Percentiles rank a stretch among this genome's conserved stretches.
Conservation (phyloP, 1,140 invertebrate genomes). For the Drosophila quadrilineata region DNA sequence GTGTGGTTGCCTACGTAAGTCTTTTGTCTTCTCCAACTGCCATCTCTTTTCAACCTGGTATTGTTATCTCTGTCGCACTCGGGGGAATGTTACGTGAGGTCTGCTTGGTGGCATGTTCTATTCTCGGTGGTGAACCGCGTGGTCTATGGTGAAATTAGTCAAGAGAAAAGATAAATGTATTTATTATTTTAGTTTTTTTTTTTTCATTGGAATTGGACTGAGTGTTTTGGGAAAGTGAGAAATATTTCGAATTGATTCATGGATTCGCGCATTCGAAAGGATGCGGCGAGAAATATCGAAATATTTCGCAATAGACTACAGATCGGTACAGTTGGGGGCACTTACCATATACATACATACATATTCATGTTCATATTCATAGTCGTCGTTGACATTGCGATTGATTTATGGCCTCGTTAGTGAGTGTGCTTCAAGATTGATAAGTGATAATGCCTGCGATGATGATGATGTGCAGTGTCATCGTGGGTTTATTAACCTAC, state of each 20-base stretch:
- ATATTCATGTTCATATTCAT: not conserved
- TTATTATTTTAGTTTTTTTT: no score
- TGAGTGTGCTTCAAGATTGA: not conserved
- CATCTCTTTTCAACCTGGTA: not conserved
- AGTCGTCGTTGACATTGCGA: not conserved
- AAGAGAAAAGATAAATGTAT: no score
- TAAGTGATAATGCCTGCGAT: conserved; percentile 10
- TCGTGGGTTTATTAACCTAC: conserved; percentile 68
- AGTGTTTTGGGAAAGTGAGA: no score
- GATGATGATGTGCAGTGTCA: no score
- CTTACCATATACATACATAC: no score
- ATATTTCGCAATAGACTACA: not conserved
- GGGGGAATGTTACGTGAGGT: no score
- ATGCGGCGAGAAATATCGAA: not conserved
- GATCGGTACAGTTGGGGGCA: not conserved
- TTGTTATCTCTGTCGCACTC: not conserved
- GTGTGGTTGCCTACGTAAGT: conserved; percentile 25
- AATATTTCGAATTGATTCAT: no score
- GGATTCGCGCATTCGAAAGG: no score
- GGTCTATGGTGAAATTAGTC: conserved; percentile 64
- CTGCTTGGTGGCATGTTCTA: conserved; percentile 38
- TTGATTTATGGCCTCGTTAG: conserved; percentile 18
- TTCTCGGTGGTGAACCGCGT: conserved; percentile 48
- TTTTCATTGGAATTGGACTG: no score
- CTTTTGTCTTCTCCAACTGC: conserved; percentile 20